A percentile compares a stretch with the other conserved stretches of the same genome.
These are phyloP conservation scores for Odontophorus gujanensis DNA, from an alignment of 2,113 vertebrate species.

Conservation along the genomic window DNA sequence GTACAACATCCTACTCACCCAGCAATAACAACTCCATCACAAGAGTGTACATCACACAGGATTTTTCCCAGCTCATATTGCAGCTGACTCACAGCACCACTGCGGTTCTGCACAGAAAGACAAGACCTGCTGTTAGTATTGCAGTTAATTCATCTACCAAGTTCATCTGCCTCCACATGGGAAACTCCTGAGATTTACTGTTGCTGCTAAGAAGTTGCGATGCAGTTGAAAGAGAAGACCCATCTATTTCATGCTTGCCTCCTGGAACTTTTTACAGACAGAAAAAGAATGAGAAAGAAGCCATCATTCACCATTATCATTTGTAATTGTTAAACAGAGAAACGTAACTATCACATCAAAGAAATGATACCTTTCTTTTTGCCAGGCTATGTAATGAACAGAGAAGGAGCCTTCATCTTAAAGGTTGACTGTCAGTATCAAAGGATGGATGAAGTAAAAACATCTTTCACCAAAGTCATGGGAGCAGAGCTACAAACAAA, in stretches of 20 bases:
- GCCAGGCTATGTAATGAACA: background rate
- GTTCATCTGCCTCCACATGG: background rate
- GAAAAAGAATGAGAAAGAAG: background rate
- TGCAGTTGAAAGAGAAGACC: background rate
- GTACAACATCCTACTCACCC: constrained; percentile 80
- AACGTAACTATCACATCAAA: background rate
- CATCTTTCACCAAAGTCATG: background rate
- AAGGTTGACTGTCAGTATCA: background rate
- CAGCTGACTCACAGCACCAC: constrained; percentile 89
- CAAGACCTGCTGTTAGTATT: background rate
- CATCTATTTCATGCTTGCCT: background rate
- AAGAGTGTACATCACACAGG: constrained; percentile 89
- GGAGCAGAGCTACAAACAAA: background rate
- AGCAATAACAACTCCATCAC: constrained; percentile 84
- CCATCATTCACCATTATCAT: background rate
- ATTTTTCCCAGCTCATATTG: constrained; percentile 88
- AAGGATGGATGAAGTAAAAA: background rate
- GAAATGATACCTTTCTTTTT: background rate
- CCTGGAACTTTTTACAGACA: background rate
- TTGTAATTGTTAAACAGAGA: background rate
- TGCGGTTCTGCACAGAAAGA: constrained; percentile 82
- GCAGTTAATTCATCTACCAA: background rate
- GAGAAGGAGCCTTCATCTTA: background rate
- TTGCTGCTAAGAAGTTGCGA: background rate
- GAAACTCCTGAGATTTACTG: background rate